Evolutionary conservation across 2,113 vertebrate species (phyloP), one percentile per base, ranked within the genome.

Genomic region (Pachycephala philippinensis): DNA sequence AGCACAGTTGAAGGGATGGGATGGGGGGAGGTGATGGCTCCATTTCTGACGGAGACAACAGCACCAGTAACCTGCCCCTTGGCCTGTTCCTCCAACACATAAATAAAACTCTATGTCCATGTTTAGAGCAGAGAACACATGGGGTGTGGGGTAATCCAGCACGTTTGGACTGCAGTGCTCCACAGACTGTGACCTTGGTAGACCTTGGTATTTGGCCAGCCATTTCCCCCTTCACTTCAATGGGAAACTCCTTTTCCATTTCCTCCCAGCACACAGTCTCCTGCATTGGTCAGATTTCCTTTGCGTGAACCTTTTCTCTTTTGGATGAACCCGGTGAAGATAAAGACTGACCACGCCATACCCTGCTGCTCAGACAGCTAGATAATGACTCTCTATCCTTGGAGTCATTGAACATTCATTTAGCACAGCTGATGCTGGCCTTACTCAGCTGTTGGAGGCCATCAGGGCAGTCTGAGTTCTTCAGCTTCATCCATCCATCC

Each of bases 351-450:
- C 7, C 30, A 33, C 53, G 26, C 9, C 40, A 49, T 2, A 1
- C 13, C 13, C n/a, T 40, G 56, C 49, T 88, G 61, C 22, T 81
- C 49, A 77, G 49, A 68, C 9, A 80, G 42, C 13, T 68, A 10
- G 14, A 42, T 69, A 33, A 63, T 60, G 64, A 18, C 17, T 50
- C 26, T 72, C 47, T 47, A 31, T 71, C 24, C 22, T 63, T 44
- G 61, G 37, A 83, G 66, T 57, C 42, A 53, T 1, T 33, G 76
- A 83, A 63, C 0, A 0, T 11, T 40, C 47, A 50, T 3, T 1
- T 87, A 39, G 44, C 52, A 18, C 0, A 0, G 47, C 35, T 3
- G 0, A 50, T 69, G 33, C 6, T 0, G 3, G 50, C 27, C 40
- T 35, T 10, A 14, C 14, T 42, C 31, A 18, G 63, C 23, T 84